Evolutionary conservation across 2,113 vertebrate species (phyloP).

Genomic region (Phycodurus eques): DNA sequence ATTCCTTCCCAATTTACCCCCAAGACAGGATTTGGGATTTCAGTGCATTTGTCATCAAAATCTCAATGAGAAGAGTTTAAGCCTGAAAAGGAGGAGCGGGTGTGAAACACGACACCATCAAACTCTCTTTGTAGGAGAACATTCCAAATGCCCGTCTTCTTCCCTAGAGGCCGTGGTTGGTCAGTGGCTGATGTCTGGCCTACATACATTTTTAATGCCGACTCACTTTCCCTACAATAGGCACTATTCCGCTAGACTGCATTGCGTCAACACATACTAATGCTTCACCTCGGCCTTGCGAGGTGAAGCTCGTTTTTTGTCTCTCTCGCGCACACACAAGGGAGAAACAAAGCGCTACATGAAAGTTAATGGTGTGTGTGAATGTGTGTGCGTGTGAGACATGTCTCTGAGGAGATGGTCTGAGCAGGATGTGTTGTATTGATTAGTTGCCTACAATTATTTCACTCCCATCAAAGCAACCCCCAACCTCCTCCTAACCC

Average conservation of each 20-base stretch:
- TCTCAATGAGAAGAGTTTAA: conserved; percentile 46
- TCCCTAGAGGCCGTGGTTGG: conserved; percentile 47
- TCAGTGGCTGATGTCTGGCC: conserved; percentile 50
- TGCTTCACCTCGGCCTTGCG: conserved; percentile 14
- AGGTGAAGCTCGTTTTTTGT: conserved; percentile 19
- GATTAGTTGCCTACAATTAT: conserved; percentile 62
- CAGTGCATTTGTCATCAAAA: conserved; percentile 43
- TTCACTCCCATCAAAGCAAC: conserved; percentile 60
- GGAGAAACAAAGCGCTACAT: conserved; percentile 31
- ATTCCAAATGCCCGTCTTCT: conserved; percentile 25
- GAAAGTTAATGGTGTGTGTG: conserved; percentile 25
- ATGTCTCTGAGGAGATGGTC: conserved; percentile 43
- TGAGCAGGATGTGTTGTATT: conserved; percentile 71
- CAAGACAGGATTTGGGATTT: conserved; percentile 43
- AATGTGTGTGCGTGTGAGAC: conserved; percentile 26
- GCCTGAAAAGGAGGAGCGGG: conserved; percentile 27
- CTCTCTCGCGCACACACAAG: conserved; percentile 34
- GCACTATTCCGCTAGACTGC: conserved; percentile 68
- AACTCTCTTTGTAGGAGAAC: conserved; percentile 18
- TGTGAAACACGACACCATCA: conserved; percentile 2
- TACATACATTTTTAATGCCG: conserved; percentile 66
- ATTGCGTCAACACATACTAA: conserved; percentile 67
- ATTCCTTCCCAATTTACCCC: conserved; percentile 37
- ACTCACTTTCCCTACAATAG: conserved; percentile 70
- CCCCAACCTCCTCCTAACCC: conserved; percentile 3